Conservation (phyloP, 2,888 invertebrate genomes). For the Trachelus iudaicus region DNA sequence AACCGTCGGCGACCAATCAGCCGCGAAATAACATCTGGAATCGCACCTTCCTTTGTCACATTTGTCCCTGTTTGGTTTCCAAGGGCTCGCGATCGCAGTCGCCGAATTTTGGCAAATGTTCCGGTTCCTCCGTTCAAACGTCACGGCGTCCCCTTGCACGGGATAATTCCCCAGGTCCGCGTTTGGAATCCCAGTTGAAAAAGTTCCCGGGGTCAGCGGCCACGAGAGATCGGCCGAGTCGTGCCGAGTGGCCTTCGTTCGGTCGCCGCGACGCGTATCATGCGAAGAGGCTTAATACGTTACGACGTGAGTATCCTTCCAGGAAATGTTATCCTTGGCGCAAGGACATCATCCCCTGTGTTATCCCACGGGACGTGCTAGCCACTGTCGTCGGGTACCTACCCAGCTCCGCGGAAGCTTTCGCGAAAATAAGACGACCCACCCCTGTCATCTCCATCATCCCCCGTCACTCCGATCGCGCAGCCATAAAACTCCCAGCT, state of each 20-base stretch:
- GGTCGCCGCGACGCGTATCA: conserved; percentile 42
- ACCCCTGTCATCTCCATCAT: too few species aligned
- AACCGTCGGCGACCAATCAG: too few species aligned
- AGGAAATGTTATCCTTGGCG: too few species aligned
- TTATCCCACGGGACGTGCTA: too few species aligned
- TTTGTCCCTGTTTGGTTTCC: conserved; percentile 38
- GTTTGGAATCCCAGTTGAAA: not conserved
- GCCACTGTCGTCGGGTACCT: too few species aligned
- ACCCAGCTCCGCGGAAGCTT: too few species aligned
- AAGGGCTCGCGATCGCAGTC: conserved; percentile 30
- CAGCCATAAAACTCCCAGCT: too few species aligned
- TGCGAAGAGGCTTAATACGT: conserved; percentile 45
- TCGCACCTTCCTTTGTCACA: not conserved
- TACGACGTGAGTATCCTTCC: conserved; percentile 45
- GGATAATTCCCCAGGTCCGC: conserved; percentile 8
- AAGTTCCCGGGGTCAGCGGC: not conserved
- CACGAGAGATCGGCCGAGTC: conserved; percentile 25
- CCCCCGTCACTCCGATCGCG: too few species aligned
- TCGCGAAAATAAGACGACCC: too few species aligned
- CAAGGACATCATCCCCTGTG: too few species aligned
- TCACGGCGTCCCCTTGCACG: conserved; percentile 23
- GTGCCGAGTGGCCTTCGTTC: conserved; percentile 17
- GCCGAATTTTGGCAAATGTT: conserved; percentile 35
- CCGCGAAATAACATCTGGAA: too few species aligned
- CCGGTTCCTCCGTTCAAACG: conserved; percentile 34